Percentiles rank a stretch among this genome's conserved stretches.
Evolutionary conservation across 2,888 invertebrate species (phyloP).

Genomic region (Micropterix aruncella): DNA sequence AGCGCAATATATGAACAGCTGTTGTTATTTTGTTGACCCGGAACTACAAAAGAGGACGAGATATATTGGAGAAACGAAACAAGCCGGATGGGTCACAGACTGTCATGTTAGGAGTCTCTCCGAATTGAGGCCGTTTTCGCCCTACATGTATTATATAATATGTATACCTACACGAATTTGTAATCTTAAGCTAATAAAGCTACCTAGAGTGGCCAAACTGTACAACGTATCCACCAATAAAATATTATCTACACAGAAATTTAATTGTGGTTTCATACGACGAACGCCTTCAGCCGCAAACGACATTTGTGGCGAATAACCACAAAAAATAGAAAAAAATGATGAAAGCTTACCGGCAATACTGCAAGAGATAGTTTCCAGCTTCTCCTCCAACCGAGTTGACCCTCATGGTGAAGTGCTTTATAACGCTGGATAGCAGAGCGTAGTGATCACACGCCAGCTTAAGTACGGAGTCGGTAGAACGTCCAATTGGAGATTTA

Average conservation of each 20-base stretch:
- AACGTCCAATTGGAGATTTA: slow-evolving; percentile 21
- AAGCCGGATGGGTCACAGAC: not conserved
- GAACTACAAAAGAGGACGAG: slow-evolving; percentile 1
- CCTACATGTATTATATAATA: not conserved
- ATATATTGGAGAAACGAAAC: not conserved
- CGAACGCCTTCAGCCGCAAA: too few relatives aligned
- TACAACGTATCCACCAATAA: too few relatives aligned
- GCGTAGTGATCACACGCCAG: slow-evolving; percentile 20
- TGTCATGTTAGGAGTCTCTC: not conserved
- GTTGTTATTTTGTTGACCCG: not conserved
- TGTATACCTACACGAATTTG: too few relatives aligned
- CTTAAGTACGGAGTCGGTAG: slow-evolving; percentile 20
- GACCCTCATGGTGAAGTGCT: slow-evolving; percentile 14
- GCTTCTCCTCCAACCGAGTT: not conserved
- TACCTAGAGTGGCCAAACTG: too few relatives aligned
- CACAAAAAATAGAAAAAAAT: too few relatives aligned
- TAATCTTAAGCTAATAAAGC: too few relatives aligned
- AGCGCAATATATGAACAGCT: slow-evolving; percentile 1
- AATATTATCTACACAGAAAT: too few relatives aligned
- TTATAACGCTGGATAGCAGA: slow-evolving; percentile 18
- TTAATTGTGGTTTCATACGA: too few relatives aligned
- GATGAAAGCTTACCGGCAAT: not conserved
- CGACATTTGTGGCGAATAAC: too few relatives aligned
- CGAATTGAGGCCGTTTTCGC: too few relatives aligned
- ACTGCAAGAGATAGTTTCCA: not conserved